Conservation (phyloP, 2,888 invertebrate genomes). For the Ptychoptera contaminata region DNA sequence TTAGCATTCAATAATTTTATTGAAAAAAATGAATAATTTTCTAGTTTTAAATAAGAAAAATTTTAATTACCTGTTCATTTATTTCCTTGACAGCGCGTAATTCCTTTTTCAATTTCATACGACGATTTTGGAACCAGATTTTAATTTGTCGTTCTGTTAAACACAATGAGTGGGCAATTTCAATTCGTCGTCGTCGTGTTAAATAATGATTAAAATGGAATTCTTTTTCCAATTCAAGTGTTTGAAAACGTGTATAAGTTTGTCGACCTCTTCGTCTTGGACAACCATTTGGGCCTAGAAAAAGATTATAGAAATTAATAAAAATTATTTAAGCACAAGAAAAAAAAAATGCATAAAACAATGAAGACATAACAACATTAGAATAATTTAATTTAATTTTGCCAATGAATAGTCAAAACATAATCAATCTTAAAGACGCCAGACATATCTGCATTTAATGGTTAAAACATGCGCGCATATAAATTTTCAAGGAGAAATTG, state of each 20-base stretch:
- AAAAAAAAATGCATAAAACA: too few species aligned
- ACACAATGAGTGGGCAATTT: constrained; percentile 91
- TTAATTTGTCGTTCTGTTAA: constrained; percentile 94
- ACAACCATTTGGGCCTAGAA: constrained; percentile 91
- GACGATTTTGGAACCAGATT: constrained; percentile 93
- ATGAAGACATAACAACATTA: too few species aligned
- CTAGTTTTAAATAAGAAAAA: neutral
- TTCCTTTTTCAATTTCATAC: constrained; percentile 95
- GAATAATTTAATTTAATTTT: too few species aligned
- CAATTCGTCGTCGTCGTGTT: constrained; percentile 88
- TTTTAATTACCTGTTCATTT: constrained; percentile 54
- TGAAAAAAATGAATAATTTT: constrained; percentile 7
- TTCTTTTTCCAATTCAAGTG: constrained; percentile 94
- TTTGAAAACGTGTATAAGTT: constrained; percentile 97
- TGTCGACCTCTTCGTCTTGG: constrained; percentile 88
- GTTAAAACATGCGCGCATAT: too few species aligned
- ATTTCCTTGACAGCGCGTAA: constrained; percentile 87
- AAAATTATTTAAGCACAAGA: too few species aligned
- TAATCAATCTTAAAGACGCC: too few species aligned
- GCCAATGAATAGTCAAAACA: too few species aligned
- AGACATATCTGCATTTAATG: too few species aligned
- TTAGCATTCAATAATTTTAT: neutral
- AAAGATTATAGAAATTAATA: too few species aligned
- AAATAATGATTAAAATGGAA: constrained; percentile 97
- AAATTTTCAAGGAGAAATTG: too few species aligned